phyloP scores from a whole-genome alignment of 2,113 vertebrate genomes.

The Illadopsis cleaveri region DNA sequence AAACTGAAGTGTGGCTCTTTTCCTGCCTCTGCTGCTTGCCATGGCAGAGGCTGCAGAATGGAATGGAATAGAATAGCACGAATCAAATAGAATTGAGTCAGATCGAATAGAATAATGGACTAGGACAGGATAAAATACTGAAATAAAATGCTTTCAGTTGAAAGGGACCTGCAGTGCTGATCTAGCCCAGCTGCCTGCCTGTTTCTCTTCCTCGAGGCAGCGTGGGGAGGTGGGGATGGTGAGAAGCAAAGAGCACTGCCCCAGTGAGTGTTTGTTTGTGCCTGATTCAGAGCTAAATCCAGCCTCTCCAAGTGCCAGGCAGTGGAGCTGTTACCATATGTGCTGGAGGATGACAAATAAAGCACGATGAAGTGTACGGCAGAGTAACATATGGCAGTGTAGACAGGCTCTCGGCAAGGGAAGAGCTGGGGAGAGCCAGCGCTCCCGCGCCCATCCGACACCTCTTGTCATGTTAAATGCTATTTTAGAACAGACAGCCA shows the following conservation, averaged over 20 bases:
- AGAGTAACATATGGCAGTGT: background rate
- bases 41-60: background rate
- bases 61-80: too few species aligned
- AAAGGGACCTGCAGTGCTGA: background rate
- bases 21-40: background rate
- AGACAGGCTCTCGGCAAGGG: slow-evolving; percentile 32
- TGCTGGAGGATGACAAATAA: slow-evolving; percentile 21
- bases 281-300: slow-evolving; percentile 8
- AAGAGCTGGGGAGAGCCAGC: background rate
- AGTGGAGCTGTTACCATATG: slow-evolving; percentile 4
- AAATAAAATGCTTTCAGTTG: background rate
- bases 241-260: background rate
- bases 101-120: too few species aligned
- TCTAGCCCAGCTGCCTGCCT: background rate
- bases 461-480: background rate
- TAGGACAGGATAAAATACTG: background rate
- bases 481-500: background rate
- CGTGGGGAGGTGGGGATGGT: background rate
- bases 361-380: background rate
- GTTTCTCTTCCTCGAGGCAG: background rate
- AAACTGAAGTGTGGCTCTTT: background rate
- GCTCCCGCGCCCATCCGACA: background rate
- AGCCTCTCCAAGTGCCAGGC: background rate
- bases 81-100: background rate
- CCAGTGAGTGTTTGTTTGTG: background rate